A percentile compares a stretch with the other conserved stretches of the same genome.
phyloP scores from a whole-genome alignment of 2,888 invertebrate species.

The Melieria omissa region DNA sequence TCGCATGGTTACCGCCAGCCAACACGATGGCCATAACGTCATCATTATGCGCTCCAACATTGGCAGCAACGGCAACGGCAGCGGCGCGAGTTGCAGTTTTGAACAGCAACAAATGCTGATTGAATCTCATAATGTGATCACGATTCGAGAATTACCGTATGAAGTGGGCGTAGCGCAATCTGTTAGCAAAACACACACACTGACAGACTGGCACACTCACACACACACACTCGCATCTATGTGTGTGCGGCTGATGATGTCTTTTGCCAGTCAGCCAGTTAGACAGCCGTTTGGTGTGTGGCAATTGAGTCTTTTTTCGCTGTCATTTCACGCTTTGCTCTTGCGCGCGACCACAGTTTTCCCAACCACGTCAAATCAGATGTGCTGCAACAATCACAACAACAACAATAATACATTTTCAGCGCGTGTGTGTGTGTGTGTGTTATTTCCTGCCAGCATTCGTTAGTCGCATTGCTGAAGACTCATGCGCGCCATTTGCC shows the following conservation, averaged over 20 bases:
- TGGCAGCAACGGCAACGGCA: conserved; percentile 18
- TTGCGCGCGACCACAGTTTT: too few species aligned
- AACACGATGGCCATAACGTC: neutral
- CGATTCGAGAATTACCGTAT: conserved; percentile 66
- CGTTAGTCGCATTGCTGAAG: too few species aligned
- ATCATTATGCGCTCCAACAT: conserved; percentile 6
- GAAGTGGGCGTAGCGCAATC: conserved; percentile 60
- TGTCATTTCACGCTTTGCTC: too few species aligned
- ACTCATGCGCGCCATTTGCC: too few species aligned
- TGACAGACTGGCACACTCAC: neutral
- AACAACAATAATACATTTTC: too few species aligned
- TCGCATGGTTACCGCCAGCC: neutral
- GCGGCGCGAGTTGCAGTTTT: conserved; percentile 14
- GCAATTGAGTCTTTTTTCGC: too few species aligned
- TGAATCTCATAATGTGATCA: conserved; percentile 64
- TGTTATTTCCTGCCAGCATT: too few species aligned
- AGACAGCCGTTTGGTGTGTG: too few species aligned
- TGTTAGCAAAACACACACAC: conserved; percentile 34
- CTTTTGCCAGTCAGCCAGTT: too few species aligned
- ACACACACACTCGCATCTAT: neutral
- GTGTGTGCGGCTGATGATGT: neutral
- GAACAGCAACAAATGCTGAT: conserved; percentile 46
- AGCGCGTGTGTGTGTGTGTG: too few species aligned
- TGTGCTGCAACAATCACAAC: too few species aligned
- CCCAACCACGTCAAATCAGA: too few species aligned